Evolutionary conservation across 2,113 vertebrate genomes (phyloP), one percentile per base, ranked within the genome.

Genomic region (Barnardius zonarius): DNA sequence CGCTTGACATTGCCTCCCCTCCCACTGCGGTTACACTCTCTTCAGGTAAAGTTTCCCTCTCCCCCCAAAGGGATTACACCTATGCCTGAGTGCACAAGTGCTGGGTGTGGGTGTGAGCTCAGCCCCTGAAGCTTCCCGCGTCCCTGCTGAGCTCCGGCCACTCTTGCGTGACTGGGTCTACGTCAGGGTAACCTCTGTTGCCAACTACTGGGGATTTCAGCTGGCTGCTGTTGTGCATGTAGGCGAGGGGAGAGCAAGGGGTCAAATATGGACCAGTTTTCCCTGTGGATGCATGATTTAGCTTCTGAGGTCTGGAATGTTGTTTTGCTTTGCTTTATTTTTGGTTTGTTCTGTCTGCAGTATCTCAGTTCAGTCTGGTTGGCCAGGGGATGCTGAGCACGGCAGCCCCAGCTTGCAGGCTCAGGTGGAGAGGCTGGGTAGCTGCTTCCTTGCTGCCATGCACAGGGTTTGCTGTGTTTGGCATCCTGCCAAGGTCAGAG

Each of bases 311-410:
- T 59, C 76, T 25, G 83, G 37, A 88, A 72, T 41, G 52, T 82
- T 82, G 52, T 89, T 93, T 82, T 92, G 39, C 62, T 93, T 84
- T 55, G 61, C n/a, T 35, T 59, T n/a, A 23, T n/a, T 48, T 74
- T 63, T 23, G 5, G 18, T 62, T 89, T 48, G 13, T 70, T 90
- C 64, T 7, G 1, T 31, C 39, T 51, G 73, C 55, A 73, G 33
- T 18, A 6, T 63, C 63, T 17, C 63, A 69, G 54, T 41, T 33
- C 2, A 0, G 8, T 61, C 48, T 33, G 48, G 27, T 46, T 51
- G 55, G 19, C 18, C 17, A 8, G 69, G 77, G 0, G 0, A 23
- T 57, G 43, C 62, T 0, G 0, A 43, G 48, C 35, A 24, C 18
- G 23, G 51, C 69, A 79, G n/a, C 17, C 17, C 24, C 31, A 44